Conservation (phyloP, 64 coral and sea anemone genomes). For the Pocillopora verrucosa region DNA sequence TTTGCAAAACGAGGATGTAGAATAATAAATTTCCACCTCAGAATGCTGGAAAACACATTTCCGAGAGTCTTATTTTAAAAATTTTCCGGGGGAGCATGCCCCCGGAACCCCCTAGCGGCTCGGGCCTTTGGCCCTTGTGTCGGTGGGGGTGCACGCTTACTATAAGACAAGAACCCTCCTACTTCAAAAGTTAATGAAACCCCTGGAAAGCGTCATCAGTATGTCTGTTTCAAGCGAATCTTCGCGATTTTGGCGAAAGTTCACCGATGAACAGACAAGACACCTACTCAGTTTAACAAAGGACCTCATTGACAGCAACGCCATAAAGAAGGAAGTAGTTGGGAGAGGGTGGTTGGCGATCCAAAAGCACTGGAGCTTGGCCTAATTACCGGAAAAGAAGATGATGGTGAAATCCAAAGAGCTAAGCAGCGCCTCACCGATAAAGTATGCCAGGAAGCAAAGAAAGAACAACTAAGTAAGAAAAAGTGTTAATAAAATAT, state of each 20-base stretch:
- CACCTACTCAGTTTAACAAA: not conserved
- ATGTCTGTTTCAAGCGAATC: not conserved
- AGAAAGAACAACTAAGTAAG: not conserved
- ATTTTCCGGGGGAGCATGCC: slow-evolving; percentile 19
- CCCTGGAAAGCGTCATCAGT: not conserved
- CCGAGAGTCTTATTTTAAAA: slow-evolving; percentile 30
- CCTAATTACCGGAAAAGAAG: not conserved
- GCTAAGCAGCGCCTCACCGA: slow-evolving; percentile 23
- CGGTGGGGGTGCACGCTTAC: not conserved
- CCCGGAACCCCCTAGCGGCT: not conserved
- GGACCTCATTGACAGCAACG: not conserved
- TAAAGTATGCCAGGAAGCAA: slow-evolving; percentile 17
- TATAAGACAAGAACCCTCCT: not conserved
- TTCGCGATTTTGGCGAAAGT: slow-evolving; percentile 16
- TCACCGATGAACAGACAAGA: slow-evolving; percentile 5
- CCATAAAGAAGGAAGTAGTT: slow-evolving; percentile 25
- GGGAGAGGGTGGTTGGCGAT: slow-evolving; percentile 3
- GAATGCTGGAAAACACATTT: slow-evolving; percentile 41
- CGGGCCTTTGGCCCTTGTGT: not conserved
- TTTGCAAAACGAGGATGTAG: slow-evolving; percentile 18
- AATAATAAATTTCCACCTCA: slow-evolving; percentile 6
- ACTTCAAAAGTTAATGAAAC: slow-evolving; percentile 26
- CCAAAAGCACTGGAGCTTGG: slow-evolving; percentile 14
- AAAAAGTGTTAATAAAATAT: not conserved
- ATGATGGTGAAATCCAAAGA: not conserved